Evolutionary conservation across 2,888 invertebrate species (phyloP).

Genomic region (Copidosoma aretas): DNA sequence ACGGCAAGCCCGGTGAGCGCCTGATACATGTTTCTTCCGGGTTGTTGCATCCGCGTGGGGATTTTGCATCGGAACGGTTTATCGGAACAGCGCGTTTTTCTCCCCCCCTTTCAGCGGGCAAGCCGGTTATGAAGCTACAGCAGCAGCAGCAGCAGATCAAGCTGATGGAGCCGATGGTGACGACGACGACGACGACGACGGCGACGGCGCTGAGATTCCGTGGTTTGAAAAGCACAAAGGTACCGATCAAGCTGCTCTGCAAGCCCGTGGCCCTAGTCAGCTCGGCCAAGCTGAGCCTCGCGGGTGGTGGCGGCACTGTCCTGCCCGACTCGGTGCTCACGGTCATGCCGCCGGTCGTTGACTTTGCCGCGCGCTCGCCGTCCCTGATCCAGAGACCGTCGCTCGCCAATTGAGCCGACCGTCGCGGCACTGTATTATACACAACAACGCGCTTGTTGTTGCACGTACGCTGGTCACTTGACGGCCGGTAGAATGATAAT

Average conservation of each 20-base stretch:
- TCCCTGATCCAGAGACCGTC: slow-evolving; percentile 54
- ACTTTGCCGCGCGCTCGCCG: slow-evolving; percentile 58
- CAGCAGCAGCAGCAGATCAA: neutral
- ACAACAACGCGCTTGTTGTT: neutral
- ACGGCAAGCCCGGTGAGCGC: slow-evolving; percentile 28
- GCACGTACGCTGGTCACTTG: neutral
- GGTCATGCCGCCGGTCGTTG: slow-evolving; percentile 51
- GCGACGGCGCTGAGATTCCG: slow-evolving; percentile 22
- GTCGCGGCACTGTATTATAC: neutral
- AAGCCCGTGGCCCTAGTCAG: slow-evolving; percentile 54
- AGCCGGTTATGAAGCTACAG: neutral
- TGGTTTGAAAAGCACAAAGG: slow-evolving; percentile 27
- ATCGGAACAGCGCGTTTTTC: neutral
- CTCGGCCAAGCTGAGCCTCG: slow-evolving; percentile 49
- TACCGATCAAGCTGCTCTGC: slow-evolving; percentile 54
- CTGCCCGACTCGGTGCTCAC: slow-evolving; percentile 41
- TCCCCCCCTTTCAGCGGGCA: neutral
- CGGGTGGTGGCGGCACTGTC: slow-evolving; percentile 41
- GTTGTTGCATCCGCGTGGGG: neutral
- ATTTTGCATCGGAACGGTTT: neutral
- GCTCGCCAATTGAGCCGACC: slow-evolving; percentile 37
- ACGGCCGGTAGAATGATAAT: too few relatives aligned
- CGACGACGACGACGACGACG: slow-evolving; percentile 10
- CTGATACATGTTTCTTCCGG: neutral
- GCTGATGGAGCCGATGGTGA: slow-evolving; percentile 5